Percentiles rank a stretch among this genome's conserved stretches.
These are phyloP conservation scores for Amiota communis DNA, from an alignment of 2,888 invertebrate genomes.

Conservation along the genomic window DNA sequence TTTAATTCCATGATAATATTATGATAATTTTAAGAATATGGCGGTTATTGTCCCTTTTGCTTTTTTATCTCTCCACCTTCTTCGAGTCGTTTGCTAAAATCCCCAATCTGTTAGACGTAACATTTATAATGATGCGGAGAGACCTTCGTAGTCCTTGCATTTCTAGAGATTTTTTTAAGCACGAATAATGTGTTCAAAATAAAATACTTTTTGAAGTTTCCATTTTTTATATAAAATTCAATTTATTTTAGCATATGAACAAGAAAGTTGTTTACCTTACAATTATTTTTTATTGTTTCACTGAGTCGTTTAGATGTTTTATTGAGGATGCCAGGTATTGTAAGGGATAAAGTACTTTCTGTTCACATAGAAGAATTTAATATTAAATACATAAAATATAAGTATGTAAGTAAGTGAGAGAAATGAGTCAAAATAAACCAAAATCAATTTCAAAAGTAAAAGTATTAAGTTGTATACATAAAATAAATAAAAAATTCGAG, in stretches of 20 bases:
- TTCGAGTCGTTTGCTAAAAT: too few species aligned
- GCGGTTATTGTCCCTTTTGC: too few species aligned
- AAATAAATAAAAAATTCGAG: not conserved
- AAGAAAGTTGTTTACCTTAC: not conserved
- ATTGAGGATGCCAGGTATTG: slow-evolving; percentile 7
- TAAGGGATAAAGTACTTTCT: not conserved
- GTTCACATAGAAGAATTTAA: not conserved
- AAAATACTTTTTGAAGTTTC: slow-evolving; percentile 1
- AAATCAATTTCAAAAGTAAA: not conserved
- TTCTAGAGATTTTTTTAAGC: too few species aligned
- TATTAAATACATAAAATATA: not conserved
- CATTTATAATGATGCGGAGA: too few species aligned
- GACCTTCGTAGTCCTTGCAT: too few species aligned
- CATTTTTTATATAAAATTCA: slow-evolving; percentile 16
- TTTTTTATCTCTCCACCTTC: too few species aligned
- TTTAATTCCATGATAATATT: too few species aligned
- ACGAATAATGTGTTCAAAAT: not conserved
- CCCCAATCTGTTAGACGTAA: too few species aligned
- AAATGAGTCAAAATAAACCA: not conserved
- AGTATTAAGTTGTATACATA: not conserved
- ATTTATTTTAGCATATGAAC: not conserved
- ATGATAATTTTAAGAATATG: too few species aligned
- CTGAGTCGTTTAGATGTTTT: not conserved
- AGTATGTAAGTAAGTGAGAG: too few species aligned
- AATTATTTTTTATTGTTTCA: not conserved